Base-by-base conservation (phyloP, 64 coral and sea anemone species). In the Stylophora pistillata region DNA sequence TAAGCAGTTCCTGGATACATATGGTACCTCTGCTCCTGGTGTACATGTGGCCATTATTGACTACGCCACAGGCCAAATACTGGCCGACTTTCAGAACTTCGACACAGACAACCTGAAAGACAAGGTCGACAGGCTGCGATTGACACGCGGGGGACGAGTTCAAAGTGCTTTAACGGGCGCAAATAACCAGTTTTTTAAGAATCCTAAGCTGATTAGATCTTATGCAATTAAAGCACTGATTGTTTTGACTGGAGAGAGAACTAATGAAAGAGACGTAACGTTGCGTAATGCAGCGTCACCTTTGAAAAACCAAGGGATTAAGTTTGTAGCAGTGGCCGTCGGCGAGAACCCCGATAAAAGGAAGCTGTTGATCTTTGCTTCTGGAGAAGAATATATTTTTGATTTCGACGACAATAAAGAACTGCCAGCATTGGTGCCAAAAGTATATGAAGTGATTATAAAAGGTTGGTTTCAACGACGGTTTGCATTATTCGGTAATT, bases 1-100 rank as follows among this genome's bases (percentile, higher is more conserved):
- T 87, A 93, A 97, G 64, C 81, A 92, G 11, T 97, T 97, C 54
- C 78, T 97, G 23, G 91, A 97, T 37, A 88, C 80, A 6, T 97
- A 97, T 58, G 76, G 91, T 21, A 86, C 87, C 30, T 97, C 95
- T 18, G 60, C 86, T 17, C 74, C 82, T 58, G 95, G 95, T 5
- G 62, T 97, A 12, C 91, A 88, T 9, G 71, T 97, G 6, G 82
- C 78, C 13, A 76, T 97, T 32, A 90, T 97, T 30, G 89, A 93
- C 33, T 97, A 97, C 77, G 87, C 91, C 4, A 23, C 65, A 2
- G 57, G 55, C 2, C 47, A 77, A 20, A 68, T 93, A 72, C 75
- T 74, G 1, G 79, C 78, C 23, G 81, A 88, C 9, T 97, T 97
- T 71, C 86, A 90, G 15, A 97, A 87, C 41, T 97, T 81, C 23